phyloP scores from a whole-genome alignment of 2,797 vertebrate genomes.

The Peromyscus eremicus region DNA sequence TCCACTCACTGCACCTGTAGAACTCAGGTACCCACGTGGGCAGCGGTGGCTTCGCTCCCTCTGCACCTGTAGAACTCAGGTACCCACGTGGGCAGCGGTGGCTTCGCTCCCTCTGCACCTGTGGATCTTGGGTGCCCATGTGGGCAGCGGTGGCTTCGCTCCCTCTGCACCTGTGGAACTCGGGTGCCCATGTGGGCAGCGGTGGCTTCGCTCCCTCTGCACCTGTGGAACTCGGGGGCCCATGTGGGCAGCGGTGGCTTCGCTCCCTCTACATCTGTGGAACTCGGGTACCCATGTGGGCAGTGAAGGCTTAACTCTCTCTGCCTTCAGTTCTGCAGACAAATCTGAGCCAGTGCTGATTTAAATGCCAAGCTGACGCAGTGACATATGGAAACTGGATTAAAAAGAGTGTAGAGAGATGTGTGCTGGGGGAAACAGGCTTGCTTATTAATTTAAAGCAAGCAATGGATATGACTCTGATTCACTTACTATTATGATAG shows the following conservation, averaged over 20 bases:
- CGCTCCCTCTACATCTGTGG: too few species aligned
- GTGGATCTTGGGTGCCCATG: too few species aligned
- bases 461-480: not conserved
- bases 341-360: not conserved
- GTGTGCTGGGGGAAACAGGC: not conserved
- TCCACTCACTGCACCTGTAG: not conserved
- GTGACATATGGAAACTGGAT: not conserved
- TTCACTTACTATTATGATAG: not conserved
- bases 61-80: too few species aligned
- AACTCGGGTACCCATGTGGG: rapidly evolving
- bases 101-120: too few species aligned
- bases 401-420: not conserved
- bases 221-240: not conserved
- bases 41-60: not conserved
- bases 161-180: too few species aligned
- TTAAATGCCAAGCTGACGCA: not conserved
- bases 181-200: too few species aligned
- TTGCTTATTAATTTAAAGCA: not conserved
- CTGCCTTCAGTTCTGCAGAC: not conserved
- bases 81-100: too few species aligned
- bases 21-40: rapidly evolving
- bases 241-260: not conserved
- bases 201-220: too few species aligned
- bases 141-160: too few species aligned
- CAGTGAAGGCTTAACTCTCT: not conserved